These are phyloP conservation scores for Coelinius sp. DNA, from an alignment of 2,888 invertebrate species.

Conservation along the genomic window DNA sequence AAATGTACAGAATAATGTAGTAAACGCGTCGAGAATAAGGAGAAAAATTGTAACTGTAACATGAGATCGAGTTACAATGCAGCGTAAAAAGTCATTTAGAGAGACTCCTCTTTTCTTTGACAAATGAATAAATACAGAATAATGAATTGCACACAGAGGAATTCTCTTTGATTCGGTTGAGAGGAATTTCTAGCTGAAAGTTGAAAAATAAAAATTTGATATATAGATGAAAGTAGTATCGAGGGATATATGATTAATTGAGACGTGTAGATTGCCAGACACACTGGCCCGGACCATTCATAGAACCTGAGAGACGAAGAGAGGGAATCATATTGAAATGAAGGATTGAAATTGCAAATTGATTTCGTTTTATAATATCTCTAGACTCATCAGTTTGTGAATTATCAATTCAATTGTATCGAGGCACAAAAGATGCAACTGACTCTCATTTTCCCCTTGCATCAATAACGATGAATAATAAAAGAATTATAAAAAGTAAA, in stretches of 20 bases:
- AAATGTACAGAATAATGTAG: conserved; percentile 47
- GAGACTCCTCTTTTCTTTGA: conserved; percentile 27
- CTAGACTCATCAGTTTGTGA: not conserved
- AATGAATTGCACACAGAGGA: conserved; percentile 26
- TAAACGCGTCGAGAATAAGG: conserved; percentile 41
- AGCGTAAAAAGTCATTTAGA: no score
- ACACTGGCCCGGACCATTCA: no score
- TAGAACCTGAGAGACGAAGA: no score
- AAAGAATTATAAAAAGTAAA: conserved; percentile 35
- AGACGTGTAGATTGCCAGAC: no score
- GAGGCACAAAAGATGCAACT: conserved; percentile 29
- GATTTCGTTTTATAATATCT: not conserved
- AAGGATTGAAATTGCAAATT: no score
- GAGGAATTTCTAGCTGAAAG: no score
- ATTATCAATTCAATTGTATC: conserved; percentile 1
- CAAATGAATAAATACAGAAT: not conserved
- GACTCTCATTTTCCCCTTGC: conserved; percentile 32
- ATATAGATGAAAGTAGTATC: no score
- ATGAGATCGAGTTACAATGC: not conserved
- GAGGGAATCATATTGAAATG: no score
- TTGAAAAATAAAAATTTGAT: no score
- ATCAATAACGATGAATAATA: conserved; percentile 6
- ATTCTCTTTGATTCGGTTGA: conserved; percentile 1
- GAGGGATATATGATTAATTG: no score
- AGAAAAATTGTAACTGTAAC: conserved; percentile 36